Percentiles rank a stretch among this genome's conserved stretches.
These are phyloP conservation scores for Sicus ferrugineus DNA, from an alignment of 2,888 invertebrate species.

Conservation along the genomic window DNA sequence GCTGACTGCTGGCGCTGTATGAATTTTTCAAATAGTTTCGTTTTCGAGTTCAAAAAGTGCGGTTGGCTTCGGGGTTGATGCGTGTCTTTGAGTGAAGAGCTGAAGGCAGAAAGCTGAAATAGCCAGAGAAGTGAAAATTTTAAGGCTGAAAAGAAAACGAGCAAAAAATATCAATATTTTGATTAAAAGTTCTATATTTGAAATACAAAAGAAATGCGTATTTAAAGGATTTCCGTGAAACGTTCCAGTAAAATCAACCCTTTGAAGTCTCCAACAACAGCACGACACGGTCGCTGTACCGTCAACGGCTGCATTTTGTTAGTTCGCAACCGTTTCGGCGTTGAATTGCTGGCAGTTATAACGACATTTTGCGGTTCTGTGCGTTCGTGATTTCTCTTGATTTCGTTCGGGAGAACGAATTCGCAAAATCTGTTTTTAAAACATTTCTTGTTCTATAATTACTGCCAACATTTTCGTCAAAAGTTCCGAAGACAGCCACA, in stretches of 20 bases:
- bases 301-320: neutral
- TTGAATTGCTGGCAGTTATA: neutral
- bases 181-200: neutral
- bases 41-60: constrained; percentile 30
- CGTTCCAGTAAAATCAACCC: neutral
- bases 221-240: neutral
- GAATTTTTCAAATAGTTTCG: constrained; percentile 33
- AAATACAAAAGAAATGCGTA: neutral
- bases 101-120: neutral
- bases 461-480: constrained; percentile 53
- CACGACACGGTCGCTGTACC: neutral
- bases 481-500: constrained; percentile 53
- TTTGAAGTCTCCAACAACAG: neutral
- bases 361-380: constrained; percentile 10
- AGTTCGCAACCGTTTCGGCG: constrained; percentile 16
- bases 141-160: neutral
- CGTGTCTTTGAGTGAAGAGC: neutral
- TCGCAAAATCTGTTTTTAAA: neutral
- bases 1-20: neutral
- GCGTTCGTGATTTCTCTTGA: neutral
- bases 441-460: neutral
- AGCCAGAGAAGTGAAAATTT: neutral
- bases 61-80: constrained; percentile 16
- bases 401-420: neutral
- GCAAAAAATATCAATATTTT: neutral